These are phyloP conservation scores for Antedon bifida DNA, from an alignment of 35 echinoderm and acorn worm species.

Conservation along the genomic window DNA sequence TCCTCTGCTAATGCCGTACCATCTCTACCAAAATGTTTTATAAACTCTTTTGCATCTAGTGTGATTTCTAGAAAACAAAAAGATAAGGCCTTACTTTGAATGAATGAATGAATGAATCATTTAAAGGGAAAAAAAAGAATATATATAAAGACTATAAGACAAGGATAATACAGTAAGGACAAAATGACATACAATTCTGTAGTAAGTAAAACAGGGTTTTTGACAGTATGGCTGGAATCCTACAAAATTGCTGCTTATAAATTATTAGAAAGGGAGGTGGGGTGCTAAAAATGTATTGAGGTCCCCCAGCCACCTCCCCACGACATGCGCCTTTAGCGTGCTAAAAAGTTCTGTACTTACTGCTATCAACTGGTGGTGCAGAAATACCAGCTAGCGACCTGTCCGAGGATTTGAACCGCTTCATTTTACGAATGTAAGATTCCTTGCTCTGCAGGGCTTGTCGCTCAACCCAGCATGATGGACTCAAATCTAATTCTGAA, in stretches of 20 bases:
- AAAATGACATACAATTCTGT: too few species aligned
- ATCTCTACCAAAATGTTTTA: constrained; percentile 32
- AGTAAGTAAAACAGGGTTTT: too few species aligned
- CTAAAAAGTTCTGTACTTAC: background rate
- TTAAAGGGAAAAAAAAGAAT: too few species aligned
- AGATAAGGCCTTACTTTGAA: too few species aligned
- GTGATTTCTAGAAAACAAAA: constrained; percentile 17
- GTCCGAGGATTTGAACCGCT: constrained; percentile 22
- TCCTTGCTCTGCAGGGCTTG: constrained; percentile 39
- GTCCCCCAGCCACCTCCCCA: background rate
- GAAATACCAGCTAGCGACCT: constrained; percentile 22
- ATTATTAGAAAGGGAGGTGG: too few species aligned
- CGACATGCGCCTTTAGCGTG: background rate
- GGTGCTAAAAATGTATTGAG: too few species aligned
- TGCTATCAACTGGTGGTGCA: constrained; percentile 29
- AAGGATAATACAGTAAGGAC: too few species aligned
- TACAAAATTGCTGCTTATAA: too few species aligned
- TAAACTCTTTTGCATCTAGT: constrained; percentile 38
- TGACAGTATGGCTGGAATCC: too few species aligned
- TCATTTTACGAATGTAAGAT: constrained; percentile 13
- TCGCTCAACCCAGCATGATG: constrained; percentile 27
- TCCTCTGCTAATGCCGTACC: constrained; percentile 22
- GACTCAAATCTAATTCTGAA: constrained; percentile 22
- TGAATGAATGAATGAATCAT: too few species aligned
- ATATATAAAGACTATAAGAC: too few species aligned